Evolutionary conservation across 1,140 invertebrate genomes (phyloP), one percentile per base, ranked within the genome.

Genomic region (Pissodes strobi): DNA sequence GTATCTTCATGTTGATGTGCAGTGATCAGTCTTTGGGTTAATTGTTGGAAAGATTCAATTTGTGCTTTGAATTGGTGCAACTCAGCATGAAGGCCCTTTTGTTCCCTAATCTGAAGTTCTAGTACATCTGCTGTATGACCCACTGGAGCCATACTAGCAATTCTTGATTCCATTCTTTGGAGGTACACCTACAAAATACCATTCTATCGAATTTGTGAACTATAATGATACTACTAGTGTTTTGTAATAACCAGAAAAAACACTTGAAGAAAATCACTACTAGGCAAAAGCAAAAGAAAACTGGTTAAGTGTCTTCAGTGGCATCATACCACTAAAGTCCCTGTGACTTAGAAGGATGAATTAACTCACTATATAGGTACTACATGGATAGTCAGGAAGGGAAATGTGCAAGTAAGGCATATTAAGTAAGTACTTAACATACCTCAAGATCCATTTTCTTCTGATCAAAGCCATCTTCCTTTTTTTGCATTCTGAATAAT

Each of bases 1-100:
- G 93, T 95, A 77, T 97, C 94, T 79, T 97, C 94, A 75, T 93
- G 89, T 66, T 91, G 90, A 82, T 97, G 96, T 23, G 93, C 88
- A 10, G 92, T 88, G 68, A 96, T 93, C 69, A 97, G 82, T 72
- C 91, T 90, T 79, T 95, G 92, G 8, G 92, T 95, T 73, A 95
- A 82, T 76, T 93, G 89, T 73, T 93, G 94, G 80, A 97, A 93
- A 67, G 89, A 81, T 74, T 97, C 94, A 60, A 97, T 88, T 69
- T 94, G 91, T 72, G 90, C 87, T 78, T 96, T 95, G 82, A 94
- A 95, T 76, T 95, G 92, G 75, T 94, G 91, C 18, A 97, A 81
- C 76, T 97, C 94, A 8, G 91, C 90, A 76, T 96, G 93, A 79
- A 94, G 88, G 27, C 95, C 93, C 87, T 95, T 95, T 79, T 97